Percentiles rank a stretch among this genome's conserved stretches.
These are phyloP conservation scores for Augochlorella aurata DNA, from an alignment of 2,888 invertebrate species.

Conservation along the genomic window DNA sequence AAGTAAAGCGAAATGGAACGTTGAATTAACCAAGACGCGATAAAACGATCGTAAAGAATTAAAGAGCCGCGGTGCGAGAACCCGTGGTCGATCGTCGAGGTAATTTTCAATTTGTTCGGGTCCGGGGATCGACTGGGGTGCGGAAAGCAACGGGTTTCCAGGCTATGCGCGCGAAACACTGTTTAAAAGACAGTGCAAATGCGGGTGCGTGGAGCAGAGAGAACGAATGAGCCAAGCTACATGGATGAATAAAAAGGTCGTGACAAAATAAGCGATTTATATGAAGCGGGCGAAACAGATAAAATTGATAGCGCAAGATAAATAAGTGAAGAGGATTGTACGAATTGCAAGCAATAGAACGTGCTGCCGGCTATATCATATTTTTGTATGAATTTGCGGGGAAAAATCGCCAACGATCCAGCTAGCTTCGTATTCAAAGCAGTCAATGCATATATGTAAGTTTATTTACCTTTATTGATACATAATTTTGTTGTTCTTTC, in stretches of 20 bases:
- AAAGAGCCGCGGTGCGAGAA: constrained; percentile 43
- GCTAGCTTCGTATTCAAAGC: no score
- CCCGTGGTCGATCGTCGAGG: constrained; percentile 15
- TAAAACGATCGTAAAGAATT: constrained; percentile 69
- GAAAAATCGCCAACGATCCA: background rate
- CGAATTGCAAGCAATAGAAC: background rate
- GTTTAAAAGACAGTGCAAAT: background rate
- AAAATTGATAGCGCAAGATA: background rate
- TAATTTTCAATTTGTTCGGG: constrained; percentile 56
- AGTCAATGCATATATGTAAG: no score
- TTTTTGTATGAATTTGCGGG: background rate
- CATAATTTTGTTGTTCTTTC: no score
- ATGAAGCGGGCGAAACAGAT: background rate
- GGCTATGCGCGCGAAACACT: background rate
- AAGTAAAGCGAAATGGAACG: constrained; percentile 64
- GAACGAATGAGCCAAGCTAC: background rate
- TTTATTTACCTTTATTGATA: no score
- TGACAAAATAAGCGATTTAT: background rate
- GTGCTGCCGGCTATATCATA: background rate
- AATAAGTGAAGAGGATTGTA: background rate
- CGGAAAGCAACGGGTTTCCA: background rate
- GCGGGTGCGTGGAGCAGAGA: background rate
- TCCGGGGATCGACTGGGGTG: constrained; percentile 29
- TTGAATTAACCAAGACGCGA: constrained; percentile 72
- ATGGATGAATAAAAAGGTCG: background rate